phyloP scores from a whole-genome alignment of 2,888 invertebrate genomes.

The Torymus auratus region DNA sequence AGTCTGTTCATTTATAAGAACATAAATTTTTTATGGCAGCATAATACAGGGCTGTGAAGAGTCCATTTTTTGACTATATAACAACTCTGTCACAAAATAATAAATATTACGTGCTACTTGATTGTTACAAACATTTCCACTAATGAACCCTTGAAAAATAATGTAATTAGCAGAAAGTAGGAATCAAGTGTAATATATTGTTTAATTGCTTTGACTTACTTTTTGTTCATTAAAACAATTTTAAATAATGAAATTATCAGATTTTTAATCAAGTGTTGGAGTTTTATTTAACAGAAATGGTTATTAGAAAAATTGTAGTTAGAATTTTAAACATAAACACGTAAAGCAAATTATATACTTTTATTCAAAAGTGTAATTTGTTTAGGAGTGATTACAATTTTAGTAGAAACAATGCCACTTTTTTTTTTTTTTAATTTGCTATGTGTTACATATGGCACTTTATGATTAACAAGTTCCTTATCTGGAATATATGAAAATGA shows the following conservation, averaged over 20 bases:
- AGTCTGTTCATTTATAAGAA: slow-evolving; percentile 47
- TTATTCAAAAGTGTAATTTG: slow-evolving; percentile 14
- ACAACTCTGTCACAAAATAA: slow-evolving; percentile 32
- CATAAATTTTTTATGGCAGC: slow-evolving; percentile 35
- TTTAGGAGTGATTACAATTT: slow-evolving; percentile 19
- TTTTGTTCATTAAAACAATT: slow-evolving; percentile 32
- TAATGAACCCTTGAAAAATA: slow-evolving; percentile 25
- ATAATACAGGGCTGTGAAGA: slow-evolving; percentile 18
- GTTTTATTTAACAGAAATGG: slow-evolving; percentile 40
- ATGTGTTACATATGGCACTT: slow-evolving; percentile 26
- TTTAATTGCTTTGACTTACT: slow-evolving; percentile 13
- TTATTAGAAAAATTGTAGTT: slow-evolving; percentile 27
- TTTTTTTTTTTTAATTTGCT: slow-evolving; percentile 12
- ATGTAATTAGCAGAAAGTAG: slow-evolving; percentile 33
- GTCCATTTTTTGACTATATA: slow-evolving; percentile 32
- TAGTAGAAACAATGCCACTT: slow-evolving; percentile 17
- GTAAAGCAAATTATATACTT: slow-evolving; percentile 9
- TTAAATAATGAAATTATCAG: slow-evolving; percentile 36
- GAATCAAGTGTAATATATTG: slow-evolving; percentile 8
- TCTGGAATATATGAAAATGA: slow-evolving; percentile 16
- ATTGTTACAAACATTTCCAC: slow-evolving; percentile 46
- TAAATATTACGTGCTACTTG: slow-evolving; percentile 41
- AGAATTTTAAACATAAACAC: neutral
- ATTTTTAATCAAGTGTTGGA: slow-evolving; percentile 26
- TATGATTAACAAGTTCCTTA: slow-evolving; percentile 22